Conservation (phyloP, 2,797 vertebrate genomes). For the Gymnodraco acuticeps region DNA sequence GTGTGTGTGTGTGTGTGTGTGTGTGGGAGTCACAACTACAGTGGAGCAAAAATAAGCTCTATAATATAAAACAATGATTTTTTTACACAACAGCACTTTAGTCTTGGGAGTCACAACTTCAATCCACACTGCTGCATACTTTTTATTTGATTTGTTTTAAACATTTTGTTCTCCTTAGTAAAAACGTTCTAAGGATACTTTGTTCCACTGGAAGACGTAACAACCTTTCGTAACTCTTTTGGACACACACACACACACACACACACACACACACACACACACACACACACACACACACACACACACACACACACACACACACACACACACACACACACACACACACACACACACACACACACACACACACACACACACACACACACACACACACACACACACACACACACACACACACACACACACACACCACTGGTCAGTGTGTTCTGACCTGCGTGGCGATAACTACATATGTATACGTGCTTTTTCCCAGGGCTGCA, state of each 20-base stretch:
- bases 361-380: too few species aligned
- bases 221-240: constrained; percentile 31
- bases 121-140: constrained; percentile 8
- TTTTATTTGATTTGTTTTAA: neutral
- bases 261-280: too few species aligned
- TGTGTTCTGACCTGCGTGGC: constrained; percentile 43
- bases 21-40: too few species aligned
- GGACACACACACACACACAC: constrained; percentile 39
- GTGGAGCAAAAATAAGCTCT: constrained; percentile 18
- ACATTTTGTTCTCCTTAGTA: neutral
- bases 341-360: too few species aligned
- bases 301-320: too few species aligned
- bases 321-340: too few species aligned
- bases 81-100: neutral
- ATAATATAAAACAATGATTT: constrained; percentile 4
- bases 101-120: constrained; percentile 8
- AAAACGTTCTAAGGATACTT: constrained; percentile 5
- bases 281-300: too few species aligned
- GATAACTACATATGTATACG: constrained; percentile 32
- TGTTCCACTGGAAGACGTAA: neutral
- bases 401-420: too few species aligned
- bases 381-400: too few species aligned
- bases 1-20: too few species aligned
- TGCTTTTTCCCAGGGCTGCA: constrained; percentile 30
- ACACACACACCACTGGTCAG: constrained; percentile 29